These are phyloP conservation scores for Hesperia comma DNA, from an alignment of 2,888 invertebrate species.

Conservation along the genomic window DNA sequence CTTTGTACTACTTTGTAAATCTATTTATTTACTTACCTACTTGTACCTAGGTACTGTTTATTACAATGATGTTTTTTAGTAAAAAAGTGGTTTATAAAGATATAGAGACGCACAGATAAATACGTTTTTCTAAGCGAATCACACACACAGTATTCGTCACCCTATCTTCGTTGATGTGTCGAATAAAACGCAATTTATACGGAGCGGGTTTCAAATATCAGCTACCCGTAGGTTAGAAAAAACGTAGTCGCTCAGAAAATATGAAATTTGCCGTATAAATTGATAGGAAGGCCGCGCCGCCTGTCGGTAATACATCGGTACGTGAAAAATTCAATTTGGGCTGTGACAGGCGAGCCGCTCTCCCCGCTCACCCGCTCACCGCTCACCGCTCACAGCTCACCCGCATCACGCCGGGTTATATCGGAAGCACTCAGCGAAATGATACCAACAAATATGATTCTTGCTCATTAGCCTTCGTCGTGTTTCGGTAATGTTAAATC, in stretches of 20 bases:
- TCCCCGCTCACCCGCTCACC: too few species aligned
- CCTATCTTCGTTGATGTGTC: neutral
- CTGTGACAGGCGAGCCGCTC: slow-evolving; percentile 57
- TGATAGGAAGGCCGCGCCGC: slow-evolving; percentile 52
- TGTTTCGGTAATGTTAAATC: slow-evolving; percentile 1
- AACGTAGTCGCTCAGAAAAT: slow-evolving; percentile 49
- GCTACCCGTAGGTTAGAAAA: slow-evolving; percentile 11
- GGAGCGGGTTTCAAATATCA: slow-evolving; percentile 4
- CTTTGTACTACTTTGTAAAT: too few species aligned
- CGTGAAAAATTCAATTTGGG: slow-evolving; percentile 63
- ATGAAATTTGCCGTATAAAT: slow-evolving; percentile 63
- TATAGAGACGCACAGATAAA: too few species aligned
- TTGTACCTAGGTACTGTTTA: too few species aligned
- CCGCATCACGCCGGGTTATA: slow-evolving; percentile 36
- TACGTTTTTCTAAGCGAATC: too few species aligned
- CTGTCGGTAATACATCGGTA: slow-evolving; percentile 48
- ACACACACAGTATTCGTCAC: too few species aligned
- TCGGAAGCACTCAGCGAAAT: slow-evolving; percentile 31
- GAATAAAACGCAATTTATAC: slow-evolving; percentile 3
- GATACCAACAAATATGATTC: slow-evolving; percentile 33
- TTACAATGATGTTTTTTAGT: too few species aligned
- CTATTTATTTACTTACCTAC: too few species aligned
- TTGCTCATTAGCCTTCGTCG: slow-evolving; percentile 16
- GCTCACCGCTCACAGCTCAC: too few species aligned
- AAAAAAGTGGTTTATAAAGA: too few species aligned